Conservation (phyloP, 30 jellyfish, hydroid and myxozoan genomes). For the Turritopsis dohrnii region DNA sequence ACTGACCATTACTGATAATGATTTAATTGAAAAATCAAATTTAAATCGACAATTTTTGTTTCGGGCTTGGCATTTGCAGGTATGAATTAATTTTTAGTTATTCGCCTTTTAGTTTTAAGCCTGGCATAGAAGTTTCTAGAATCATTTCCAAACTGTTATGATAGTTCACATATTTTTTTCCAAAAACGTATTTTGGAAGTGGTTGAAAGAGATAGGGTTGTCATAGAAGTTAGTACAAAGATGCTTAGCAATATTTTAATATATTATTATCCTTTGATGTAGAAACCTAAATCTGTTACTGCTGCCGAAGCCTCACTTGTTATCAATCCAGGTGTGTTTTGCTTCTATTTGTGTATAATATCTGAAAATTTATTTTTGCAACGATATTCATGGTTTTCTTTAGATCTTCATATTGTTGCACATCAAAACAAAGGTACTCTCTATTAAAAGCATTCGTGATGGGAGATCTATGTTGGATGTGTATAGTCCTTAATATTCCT, state of each 20-base stretch:
- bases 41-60: slow-evolving; percentile 82
- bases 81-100: slow-evolving; percentile 1
- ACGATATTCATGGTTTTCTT: slow-evolving; percentile 5
- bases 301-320: slow-evolving; percentile 62
- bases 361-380: background rate
- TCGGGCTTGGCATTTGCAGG: slow-evolving; percentile 90
- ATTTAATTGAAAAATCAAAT: slow-evolving; percentile 81
- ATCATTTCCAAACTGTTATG: no score
- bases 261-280: background rate
- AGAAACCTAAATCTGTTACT: slow-evolving; percentile 84
- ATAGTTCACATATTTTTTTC: no score
- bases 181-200: no score
- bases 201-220: no score
- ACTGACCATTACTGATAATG: slow-evolving; percentile 81
- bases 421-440: slow-evolving; percentile 74
- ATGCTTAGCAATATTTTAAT: background rate
- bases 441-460: background rate
- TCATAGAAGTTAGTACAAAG: no score
- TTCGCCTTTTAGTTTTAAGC: no score
- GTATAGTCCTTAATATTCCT: background rate
- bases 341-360: background rate
- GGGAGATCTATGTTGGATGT: background rate
- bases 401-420: slow-evolving; percentile 54
- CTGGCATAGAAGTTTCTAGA: no score
- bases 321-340: slow-evolving; percentile 66